phyloP scores from a whole-genome alignment of 2,888 invertebrate species.

The Lochmaea capreae region DNA sequence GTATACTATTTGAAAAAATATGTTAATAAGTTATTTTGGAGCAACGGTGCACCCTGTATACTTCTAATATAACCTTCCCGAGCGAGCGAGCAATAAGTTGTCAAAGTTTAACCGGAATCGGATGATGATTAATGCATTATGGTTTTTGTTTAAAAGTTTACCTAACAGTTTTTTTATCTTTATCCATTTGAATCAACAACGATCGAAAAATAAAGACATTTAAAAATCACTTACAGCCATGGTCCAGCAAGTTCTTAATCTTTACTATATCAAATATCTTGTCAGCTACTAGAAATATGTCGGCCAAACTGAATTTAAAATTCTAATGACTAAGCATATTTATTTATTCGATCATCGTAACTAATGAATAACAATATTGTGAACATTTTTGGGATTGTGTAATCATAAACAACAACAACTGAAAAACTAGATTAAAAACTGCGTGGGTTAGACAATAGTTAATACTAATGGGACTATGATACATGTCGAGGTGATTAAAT shows the following conservation, averaged over 20 bases:
- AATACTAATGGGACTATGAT: constrained; percentile 9
- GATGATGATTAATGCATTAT: too few relatives aligned
- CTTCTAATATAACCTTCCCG: too few relatives aligned
- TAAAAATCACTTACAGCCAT: neutral
- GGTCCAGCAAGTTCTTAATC: neutral
- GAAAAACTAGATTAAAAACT: constrained; percentile 7
- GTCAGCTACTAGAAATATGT: neutral
- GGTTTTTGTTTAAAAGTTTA: too few relatives aligned
- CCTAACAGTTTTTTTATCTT: too few relatives aligned
- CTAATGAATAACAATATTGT: constrained; percentile 16
- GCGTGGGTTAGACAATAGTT: constrained; percentile 13
- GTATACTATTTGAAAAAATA: too few relatives aligned
- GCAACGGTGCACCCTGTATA: too few relatives aligned
- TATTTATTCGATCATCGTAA: neutral
- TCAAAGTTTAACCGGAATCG: too few relatives aligned
- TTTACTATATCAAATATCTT: neutral
- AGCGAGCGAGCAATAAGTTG: too few relatives aligned
- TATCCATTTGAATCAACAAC: too few relatives aligned
- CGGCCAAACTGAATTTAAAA: neutral
- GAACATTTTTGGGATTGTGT: constrained; percentile 16
- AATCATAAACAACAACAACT: constrained; percentile 7
- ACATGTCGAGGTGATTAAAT: constrained; percentile 6
- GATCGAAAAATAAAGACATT: too few relatives aligned
- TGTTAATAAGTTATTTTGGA: too few relatives aligned
- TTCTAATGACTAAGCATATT: neutral